Evolutionary conservation across 2,113 vertebrate genomes (phyloP).

Genomic region (Eurystomus gularis): DNA sequence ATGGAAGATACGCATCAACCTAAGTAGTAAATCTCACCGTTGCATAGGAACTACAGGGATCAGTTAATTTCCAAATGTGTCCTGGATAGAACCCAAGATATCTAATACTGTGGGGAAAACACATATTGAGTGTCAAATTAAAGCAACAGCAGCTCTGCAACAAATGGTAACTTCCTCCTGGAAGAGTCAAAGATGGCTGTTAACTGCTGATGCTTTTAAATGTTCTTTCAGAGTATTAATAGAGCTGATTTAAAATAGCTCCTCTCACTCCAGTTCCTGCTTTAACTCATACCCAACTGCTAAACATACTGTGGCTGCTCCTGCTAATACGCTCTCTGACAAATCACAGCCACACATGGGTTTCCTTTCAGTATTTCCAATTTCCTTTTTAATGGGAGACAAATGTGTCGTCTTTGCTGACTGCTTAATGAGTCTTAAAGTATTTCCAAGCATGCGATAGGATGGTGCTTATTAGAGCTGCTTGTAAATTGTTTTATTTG

Average conservation of each 20-base stretch:
- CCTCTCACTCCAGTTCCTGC: background rate
- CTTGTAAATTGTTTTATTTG: background rate
- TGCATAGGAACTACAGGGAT: conserved; percentile 45
- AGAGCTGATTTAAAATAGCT: conserved; percentile 52
- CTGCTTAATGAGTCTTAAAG: conserved; percentile 14
- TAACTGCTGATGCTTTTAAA: conserved; percentile 24
- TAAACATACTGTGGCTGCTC: conserved; percentile 13
- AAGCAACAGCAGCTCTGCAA: conserved; percentile 28
- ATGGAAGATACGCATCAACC: background rate
- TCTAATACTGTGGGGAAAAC: conserved; percentile 55
- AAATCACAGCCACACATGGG: background rate
- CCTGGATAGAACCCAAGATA: conserved; percentile 54
- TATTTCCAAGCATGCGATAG: background rate
- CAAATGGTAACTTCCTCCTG: conserved; percentile 62
- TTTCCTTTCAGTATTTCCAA: conserved; percentile 18
- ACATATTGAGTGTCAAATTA: conserved; percentile 59
- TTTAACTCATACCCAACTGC: conserved; percentile 26
- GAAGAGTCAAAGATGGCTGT: conserved; percentile 29
- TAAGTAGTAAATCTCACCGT: conserved; percentile 40
- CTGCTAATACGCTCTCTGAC: background rate
- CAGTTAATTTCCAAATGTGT: conserved; percentile 48
- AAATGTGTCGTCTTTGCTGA: conserved; percentile 11
- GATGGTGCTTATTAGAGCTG: background rate
- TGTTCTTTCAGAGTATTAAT: conserved; percentile 46
- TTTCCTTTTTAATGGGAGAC: conserved; percentile 26